Percentiles rank a stretch among this genome's conserved stretches.
phyloP scores from a whole-genome alignment of 2,113 vertebrate genomes.

The Gnathonemus echidnorhynchus region DNA sequence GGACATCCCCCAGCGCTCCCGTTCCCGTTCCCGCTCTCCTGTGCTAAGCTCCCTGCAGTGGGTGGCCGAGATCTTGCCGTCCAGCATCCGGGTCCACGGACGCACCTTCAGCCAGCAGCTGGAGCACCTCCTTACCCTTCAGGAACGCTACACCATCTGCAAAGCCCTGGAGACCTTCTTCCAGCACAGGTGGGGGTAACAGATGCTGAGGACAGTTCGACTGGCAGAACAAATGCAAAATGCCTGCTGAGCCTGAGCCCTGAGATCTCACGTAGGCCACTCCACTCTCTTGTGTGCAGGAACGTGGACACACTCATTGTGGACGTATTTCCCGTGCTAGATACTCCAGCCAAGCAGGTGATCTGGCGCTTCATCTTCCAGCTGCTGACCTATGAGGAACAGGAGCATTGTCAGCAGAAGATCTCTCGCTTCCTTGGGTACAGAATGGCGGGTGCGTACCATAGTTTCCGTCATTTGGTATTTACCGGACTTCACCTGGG shows the following conservation, averaged over 20 bases:
- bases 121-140: conserved; percentile 87
- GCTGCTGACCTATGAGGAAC: conserved; percentile 92
- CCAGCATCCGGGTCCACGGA: conserved; percentile 91
- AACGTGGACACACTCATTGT: conserved; percentile 96
- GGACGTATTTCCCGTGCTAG: conserved; percentile 87
- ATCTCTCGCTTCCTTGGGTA: conserved; percentile 91
- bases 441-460: conserved; percentile 67
- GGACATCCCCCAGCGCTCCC: conserved; percentile 53
- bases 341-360: conserved; percentile 94
- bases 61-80: conserved; percentile 93
- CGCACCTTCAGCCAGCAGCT: conserved; percentile 94
- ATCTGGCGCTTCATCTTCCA: conserved; percentile 98
- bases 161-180: conserved; percentile 93
- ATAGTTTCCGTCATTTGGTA: not conserved
- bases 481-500: not conserved
- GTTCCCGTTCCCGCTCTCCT: conserved; percentile 64
- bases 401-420: conserved; percentile 93
- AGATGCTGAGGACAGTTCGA: not conserved
- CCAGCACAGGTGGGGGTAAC: conserved; percentile 77
- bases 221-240: not conserved
- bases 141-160: conserved; percentile 84
- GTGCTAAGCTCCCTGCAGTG: conserved; percentile 92
- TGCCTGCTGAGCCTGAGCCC: not conserved
- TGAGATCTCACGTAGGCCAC: not conserved
- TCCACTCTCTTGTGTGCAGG: conserved; percentile 54